Conservation (phyloP, 1,140 invertebrate genomes). For the Eueides isabella region DNA sequence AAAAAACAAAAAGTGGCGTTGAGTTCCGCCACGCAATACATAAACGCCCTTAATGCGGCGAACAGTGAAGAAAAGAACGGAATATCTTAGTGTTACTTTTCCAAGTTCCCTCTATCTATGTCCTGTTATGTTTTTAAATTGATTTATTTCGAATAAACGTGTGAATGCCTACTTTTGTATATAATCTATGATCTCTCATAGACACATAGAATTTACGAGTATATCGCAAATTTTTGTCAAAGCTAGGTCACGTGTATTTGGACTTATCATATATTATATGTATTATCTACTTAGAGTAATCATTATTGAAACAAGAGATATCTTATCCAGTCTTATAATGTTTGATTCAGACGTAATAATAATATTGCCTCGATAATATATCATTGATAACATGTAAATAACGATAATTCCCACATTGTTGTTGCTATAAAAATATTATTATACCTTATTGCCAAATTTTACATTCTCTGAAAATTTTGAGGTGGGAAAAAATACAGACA, state of each 20-base stretch:
- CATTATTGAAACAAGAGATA: background rate
- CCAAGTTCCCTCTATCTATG: too few species aligned
- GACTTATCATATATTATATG: slow-evolving; percentile 1
- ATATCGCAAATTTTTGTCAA: background rate
- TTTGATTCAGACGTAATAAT: slow-evolving; percentile 7
- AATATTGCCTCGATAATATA: background rate
- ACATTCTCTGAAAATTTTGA: background rate
- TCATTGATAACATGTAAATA: background rate
- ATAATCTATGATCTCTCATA: too few species aligned
- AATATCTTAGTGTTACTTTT: too few species aligned
- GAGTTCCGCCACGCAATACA: too few species aligned
- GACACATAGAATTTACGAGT: too few species aligned
- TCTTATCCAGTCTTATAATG: slow-evolving; percentile 2
- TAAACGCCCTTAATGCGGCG: too few species aligned
- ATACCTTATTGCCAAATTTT: background rate
- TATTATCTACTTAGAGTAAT: background rate
- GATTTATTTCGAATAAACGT: too few species aligned
- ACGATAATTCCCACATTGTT: background rate
- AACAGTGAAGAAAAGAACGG: too few species aligned
- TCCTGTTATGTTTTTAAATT: too few species aligned
- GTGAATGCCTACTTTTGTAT: too few species aligned
- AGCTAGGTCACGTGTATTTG: background rate
- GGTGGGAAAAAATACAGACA: background rate
- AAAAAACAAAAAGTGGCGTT: too few species aligned
- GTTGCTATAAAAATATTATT: slow-evolving; percentile 5